Percentiles rank a stretch among this genome's conserved stretches.
phyloP scores from a whole-genome alignment of 2,888 invertebrate genomes.

The Sicus ferrugineus region DNA sequence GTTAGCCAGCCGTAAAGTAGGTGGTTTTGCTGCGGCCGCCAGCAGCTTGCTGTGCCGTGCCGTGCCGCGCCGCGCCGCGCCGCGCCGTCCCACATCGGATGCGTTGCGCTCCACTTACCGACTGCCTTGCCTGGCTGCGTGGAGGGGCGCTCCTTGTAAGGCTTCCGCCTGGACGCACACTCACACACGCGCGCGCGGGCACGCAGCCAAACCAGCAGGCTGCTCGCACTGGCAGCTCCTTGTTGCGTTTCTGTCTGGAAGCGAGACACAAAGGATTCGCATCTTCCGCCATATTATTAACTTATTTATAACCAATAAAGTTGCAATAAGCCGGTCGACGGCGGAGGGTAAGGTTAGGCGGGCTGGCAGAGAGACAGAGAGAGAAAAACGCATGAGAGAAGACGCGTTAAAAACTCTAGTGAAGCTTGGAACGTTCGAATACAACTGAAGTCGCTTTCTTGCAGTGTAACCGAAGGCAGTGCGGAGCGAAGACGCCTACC shows the following conservation, averaged over 20 bases:
- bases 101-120: not conserved
- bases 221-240: conserved; percentile 22
- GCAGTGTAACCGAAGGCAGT: no score
- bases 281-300: conserved; percentile 57
- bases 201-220: not conserved
- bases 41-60: conserved; percentile 33
- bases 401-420: no score
- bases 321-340: conserved; percentile 50
- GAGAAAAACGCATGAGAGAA: conserved; percentile 38
- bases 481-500: no score
- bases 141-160: conserved; percentile 23
- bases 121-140: not conserved
- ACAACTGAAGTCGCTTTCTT: no score
- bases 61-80: not conserved
- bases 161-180: conserved; percentile 11
- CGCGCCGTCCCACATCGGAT: not conserved
- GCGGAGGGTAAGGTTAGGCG: conserved; percentile 35
- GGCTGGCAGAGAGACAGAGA: conserved; percentile 30
- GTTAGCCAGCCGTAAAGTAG: conserved; percentile 51
- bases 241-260: conserved; percentile 51
- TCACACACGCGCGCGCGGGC: conserved; percentile 1
- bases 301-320: conserved; percentile 61
- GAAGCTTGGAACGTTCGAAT: no score
- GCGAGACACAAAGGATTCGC: conserved; percentile 31
- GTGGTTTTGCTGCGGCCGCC: conserved; percentile 58